Percentiles rank a stretch among this genome's conserved stretches.
These are phyloP conservation scores for Coptodon bakossiorum DNA, from an alignment of 2,113 vertebrate genomes.

Conservation along the genomic window DNA sequence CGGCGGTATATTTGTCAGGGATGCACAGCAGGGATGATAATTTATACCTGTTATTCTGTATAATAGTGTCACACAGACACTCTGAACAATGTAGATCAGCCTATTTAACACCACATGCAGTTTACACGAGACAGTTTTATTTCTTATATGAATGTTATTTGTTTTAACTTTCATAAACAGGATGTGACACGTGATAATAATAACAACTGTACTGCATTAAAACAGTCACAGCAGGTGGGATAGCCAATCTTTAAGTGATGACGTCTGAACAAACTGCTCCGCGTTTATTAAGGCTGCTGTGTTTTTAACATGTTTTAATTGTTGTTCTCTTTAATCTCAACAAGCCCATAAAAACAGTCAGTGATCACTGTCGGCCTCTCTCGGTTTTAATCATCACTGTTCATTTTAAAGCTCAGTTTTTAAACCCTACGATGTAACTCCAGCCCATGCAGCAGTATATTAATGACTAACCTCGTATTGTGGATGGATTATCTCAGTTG, in stretches of 20 bases:
- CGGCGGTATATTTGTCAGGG: background rate
- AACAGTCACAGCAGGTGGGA: background rate
- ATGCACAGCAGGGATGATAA: background rate
- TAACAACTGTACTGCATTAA: background rate
- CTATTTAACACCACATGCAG: background rate
- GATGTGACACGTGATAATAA: background rate
- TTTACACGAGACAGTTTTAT: background rate
- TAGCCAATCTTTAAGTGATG: background rate
- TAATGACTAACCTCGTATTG: accelerated
- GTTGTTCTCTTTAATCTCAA: background rate
- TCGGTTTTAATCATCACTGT: background rate
- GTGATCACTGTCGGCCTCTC: accelerated
- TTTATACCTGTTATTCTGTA: background rate
- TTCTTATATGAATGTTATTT: background rate
- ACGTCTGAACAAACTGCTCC: background rate
- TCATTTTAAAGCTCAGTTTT: background rate
- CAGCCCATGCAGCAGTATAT: background rate
- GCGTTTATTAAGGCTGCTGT: background rate
- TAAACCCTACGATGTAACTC: accelerated
- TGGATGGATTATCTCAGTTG: too few species aligned
- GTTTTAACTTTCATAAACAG: background rate
- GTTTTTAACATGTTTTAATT: background rate
- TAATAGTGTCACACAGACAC: background rate
- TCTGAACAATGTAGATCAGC: background rate
- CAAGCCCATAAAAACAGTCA: accelerated